A percentile compares a stretch with the other conserved stretches of the same genome.
Evolutionary conservation across 1,140 invertebrate genomes (phyloP).

Genomic region (Thaumatotibia leucotreta): DNA sequence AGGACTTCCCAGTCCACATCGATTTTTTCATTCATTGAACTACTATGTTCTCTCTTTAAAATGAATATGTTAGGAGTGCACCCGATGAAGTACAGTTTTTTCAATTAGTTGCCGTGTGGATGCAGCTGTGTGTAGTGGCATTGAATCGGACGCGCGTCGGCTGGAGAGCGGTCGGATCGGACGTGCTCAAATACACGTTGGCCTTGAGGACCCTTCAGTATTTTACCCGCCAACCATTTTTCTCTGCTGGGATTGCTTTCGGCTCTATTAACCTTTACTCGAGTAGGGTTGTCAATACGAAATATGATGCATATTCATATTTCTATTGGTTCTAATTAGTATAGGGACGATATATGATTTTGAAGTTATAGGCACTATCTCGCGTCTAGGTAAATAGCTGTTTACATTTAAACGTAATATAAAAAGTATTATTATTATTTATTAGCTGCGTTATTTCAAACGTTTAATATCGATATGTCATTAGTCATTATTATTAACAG

Average conservation of each 20-base stretch:
- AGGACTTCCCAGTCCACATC: too few relatives aligned
- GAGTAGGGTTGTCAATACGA: slow-evolving; percentile 7
- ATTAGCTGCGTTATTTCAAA: too few relatives aligned
- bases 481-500: too few relatives aligned
- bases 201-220: not conserved
- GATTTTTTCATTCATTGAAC: too few relatives aligned
- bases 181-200: slow-evolving; percentile 19
- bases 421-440: too few relatives aligned
- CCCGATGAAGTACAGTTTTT: not conserved
- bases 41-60: too few relatives aligned
- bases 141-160: not conserved
- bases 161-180: not conserved
- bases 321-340: not conserved
- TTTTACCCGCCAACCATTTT: slow-evolving; percentile 18
- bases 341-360: too few relatives aligned
- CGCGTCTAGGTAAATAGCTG: too few relatives aligned
- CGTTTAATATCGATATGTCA: too few relatives aligned
- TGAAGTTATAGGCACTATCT: too few relatives aligned
- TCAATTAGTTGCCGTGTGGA: not conserved
- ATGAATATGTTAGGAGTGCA: not conserved
- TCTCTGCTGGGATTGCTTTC: slow-evolving; percentile 19
- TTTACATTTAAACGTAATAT: too few relatives aligned
- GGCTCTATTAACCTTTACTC: slow-evolving; percentile 17
- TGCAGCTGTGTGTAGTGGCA: not conserved
- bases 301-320: not conserved